Conservation (phyloP, 2,113 vertebrate species). For the Cochlearius cochlearius region DNA sequence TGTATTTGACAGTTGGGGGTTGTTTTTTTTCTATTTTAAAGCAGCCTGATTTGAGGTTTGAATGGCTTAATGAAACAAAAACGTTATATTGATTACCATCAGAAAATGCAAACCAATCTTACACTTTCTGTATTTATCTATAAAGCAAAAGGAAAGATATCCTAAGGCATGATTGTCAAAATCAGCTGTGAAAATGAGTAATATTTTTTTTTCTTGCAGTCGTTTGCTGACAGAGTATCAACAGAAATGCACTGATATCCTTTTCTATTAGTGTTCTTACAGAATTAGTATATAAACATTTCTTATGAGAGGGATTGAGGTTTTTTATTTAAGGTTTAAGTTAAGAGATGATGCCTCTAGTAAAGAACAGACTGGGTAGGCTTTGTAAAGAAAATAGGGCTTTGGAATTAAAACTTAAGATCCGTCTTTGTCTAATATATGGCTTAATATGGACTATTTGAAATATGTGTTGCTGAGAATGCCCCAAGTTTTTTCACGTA, state of each 20-base stretch:
- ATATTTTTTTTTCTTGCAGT: conserved; percentile 64
- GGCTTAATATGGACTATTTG: neutral
- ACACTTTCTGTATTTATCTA: neutral
- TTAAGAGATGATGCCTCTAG: neutral
- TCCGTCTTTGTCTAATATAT: neutral
- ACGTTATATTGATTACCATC: neutral
- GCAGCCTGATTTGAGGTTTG: neutral
- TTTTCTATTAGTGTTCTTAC: neutral
- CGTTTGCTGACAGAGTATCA: conserved; percentile 83
- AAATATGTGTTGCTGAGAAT: neutral
- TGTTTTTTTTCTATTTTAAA: neutral
- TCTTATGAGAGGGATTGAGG: neutral
- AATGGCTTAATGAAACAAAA: neutral
- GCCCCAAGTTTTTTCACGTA: neutral
- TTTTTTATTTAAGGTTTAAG: neutral
- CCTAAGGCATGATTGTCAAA: neutral
- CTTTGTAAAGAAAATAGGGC: neutral
- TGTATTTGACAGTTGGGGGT: neutral
- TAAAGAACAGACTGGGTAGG: neutral
- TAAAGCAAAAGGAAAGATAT: neutral
- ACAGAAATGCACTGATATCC: conserved; percentile 91
- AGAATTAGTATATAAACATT: neutral
- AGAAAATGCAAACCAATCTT: neutral
- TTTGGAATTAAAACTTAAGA: neutral
- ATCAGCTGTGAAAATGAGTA: neutral